Percentiles rank a stretch among this genome's conserved stretches.
Evolutionary conservation across 2,113 vertebrate genomes (phyloP).

Genomic region (Leuciscus idus): DNA sequence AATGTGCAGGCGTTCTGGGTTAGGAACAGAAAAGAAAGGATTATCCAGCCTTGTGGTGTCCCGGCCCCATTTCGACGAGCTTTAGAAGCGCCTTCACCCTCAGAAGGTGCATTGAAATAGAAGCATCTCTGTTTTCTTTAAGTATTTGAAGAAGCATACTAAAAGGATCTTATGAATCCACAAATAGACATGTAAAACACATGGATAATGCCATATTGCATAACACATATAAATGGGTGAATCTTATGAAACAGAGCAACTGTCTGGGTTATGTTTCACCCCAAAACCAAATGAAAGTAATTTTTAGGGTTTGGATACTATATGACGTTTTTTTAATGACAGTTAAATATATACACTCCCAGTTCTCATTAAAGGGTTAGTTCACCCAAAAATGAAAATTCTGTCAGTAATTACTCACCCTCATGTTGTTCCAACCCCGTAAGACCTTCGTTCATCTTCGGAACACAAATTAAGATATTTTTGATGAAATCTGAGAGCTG

Average conservation of each 20-base stretch:
- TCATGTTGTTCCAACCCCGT: too few relatives aligned
- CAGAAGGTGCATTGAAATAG: neutral
- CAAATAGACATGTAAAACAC: neutral
- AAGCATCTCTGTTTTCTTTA: neutral
- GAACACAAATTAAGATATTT: too few relatives aligned
- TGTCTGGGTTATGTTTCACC: neutral
- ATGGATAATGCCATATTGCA: neutral
- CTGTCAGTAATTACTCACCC: too few relatives aligned
- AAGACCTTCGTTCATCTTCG: too few relatives aligned
- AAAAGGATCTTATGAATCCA: neutral
- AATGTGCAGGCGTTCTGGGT: constrained; percentile 18
- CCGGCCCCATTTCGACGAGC: neutral
- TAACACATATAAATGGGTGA: constrained; percentile 1
- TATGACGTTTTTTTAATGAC: neutral
- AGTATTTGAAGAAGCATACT: neutral
- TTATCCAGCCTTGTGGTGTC: constrained; percentile 17
- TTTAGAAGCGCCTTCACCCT: neutral
- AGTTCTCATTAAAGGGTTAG: too few relatives aligned
- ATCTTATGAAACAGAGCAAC: neutral
- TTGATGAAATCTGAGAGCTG: too few relatives aligned
- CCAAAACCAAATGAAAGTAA: neutral
- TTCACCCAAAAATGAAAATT: too few relatives aligned
- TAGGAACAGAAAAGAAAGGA: constrained; percentile 13
- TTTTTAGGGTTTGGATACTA: too few relatives aligned
- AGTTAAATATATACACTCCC: neutral